phyloP scores from a whole-genome alignment of 2,888 invertebrate species.

The Lycia hirtaria region DNA sequence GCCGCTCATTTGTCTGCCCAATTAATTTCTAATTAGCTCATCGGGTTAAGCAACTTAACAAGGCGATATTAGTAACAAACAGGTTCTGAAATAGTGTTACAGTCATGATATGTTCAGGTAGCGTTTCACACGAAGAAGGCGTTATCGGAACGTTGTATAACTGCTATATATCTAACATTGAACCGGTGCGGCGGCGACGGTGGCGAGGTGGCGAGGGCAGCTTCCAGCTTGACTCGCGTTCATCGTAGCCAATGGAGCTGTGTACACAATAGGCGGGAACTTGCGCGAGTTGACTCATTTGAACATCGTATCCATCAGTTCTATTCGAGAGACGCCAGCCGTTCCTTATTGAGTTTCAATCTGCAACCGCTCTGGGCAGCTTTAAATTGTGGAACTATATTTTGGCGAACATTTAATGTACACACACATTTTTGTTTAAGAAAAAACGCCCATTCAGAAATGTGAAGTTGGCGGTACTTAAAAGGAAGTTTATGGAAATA shows the following conservation, averaged over 20 bases:
- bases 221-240: background rate
- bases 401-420: too few relatives aligned
- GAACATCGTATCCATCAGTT: too few relatives aligned
- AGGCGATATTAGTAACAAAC: background rate
- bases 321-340: too few relatives aligned
- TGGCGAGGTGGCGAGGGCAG: background rate
- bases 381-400: too few relatives aligned
- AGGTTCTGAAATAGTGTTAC: background rate
- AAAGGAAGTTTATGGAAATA: too few relatives aligned
- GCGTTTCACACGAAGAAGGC: constrained; percentile 7
- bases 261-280: background rate
- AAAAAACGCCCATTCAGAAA: too few relatives aligned
- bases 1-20: background rate
- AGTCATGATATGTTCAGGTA: background rate
- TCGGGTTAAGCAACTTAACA: background rate
- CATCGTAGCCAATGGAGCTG: too few relatives aligned
- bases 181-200: constrained; percentile 13
- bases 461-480: too few relatives aligned
- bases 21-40: background rate
- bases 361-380: too few relatives aligned
- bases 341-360: too few relatives aligned
- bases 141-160: constrained; percentile 15
- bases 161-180: constrained; percentile 1
- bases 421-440: too few relatives aligned
- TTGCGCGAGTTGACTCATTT: background rate